Percentiles rank a stretch among this genome's conserved stretches.
Evolutionary conservation across 2,888 invertebrate species (phyloP).

Genomic region (Acheta domesticus): DNA sequence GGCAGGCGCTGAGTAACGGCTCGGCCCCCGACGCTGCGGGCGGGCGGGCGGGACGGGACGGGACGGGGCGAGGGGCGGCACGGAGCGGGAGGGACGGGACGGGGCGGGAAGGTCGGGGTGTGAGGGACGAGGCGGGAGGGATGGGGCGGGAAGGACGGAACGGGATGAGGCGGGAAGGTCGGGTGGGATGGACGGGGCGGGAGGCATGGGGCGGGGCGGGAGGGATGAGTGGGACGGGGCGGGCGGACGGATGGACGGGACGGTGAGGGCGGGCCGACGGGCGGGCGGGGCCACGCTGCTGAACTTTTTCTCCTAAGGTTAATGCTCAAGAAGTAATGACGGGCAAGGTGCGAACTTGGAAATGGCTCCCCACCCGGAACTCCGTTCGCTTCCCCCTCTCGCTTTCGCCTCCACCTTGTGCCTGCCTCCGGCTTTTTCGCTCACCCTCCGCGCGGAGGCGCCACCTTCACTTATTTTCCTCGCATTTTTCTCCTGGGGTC

Average conservation of each 20-base stretch:
- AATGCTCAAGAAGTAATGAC: slow-evolving; percentile 5
- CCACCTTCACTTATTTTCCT: not conserved
- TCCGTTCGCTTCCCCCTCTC: not conserved
- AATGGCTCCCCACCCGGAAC: not conserved
- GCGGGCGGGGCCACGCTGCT: not conserved
- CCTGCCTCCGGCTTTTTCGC: not conserved
- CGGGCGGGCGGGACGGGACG: no score
- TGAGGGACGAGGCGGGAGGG: no score
- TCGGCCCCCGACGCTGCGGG: not conserved
- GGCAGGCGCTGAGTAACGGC: not conserved
- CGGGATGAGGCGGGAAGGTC: no score
- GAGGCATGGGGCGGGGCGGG: no score
- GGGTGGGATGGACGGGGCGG: no score
- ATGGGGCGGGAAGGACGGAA: no score
- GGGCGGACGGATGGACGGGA: no score
- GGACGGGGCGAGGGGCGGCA: no score
- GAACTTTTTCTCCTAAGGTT: slow-evolving; percentile 18
- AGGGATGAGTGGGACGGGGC: no score
- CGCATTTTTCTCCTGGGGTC: not conserved
- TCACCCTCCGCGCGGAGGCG: not conserved
- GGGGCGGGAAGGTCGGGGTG: no score
- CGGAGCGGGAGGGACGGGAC: no score
- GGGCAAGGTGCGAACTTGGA: slow-evolving; percentile 18
- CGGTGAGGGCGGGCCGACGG: no score
- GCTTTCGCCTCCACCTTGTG: not conserved